These are phyloP conservation scores for Ormyrus rosae DNA, from an alignment of 2,888 invertebrate genomes.

Conservation along the genomic window DNA sequence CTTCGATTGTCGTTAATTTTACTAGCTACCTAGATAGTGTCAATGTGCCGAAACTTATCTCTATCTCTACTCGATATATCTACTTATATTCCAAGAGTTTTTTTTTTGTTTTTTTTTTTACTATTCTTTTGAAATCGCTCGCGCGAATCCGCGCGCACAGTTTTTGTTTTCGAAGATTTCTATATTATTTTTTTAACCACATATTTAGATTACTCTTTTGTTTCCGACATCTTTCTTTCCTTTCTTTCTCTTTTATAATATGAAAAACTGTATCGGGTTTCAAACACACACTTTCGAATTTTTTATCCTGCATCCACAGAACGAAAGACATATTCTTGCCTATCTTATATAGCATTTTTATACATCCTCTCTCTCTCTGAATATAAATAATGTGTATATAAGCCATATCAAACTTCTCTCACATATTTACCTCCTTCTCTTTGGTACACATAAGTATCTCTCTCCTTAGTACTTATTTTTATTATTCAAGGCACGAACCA, in stretches of 20 bases:
- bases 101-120: neutral
- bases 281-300: slow-evolving; percentile 25
- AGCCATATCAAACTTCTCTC: slow-evolving; percentile 26
- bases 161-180: slow-evolving; percentile 4
- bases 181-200: slow-evolving; percentile 25
- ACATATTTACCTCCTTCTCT: slow-evolving; percentile 39
- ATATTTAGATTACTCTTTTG: slow-evolving; percentile 1
- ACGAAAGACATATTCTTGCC: slow-evolving; percentile 9
- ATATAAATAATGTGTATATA: slow-evolving; percentile 35
- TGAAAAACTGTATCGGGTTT: slow-evolving; percentile 8
- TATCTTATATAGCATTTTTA: neutral
- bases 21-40: slow-evolving; percentile 61
- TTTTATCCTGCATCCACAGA: slow-evolving; percentile 36
- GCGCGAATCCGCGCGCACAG: neutral
- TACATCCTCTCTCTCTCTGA: slow-evolving; percentile 5
- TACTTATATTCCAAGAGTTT: neutral
- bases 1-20: slow-evolving; percentile 67
- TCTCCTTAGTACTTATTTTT: slow-evolving; percentile 24
- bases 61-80: slow-evolving; percentile 58
- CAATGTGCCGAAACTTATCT: slow-evolving; percentile 68
- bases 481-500: slow-evolving; percentile 44
- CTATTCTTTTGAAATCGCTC: slow-evolving; percentile 10
- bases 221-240: slow-evolving; percentile 9
- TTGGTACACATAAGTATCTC: slow-evolving; percentile 17
- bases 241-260: slow-evolving; percentile 11